A percentile compares a stretch with the other conserved stretches of the same genome.
Evolutionary conservation across 1,140 invertebrate genomes (phyloP).

Genomic region (Cyclina sinensis): DNA sequence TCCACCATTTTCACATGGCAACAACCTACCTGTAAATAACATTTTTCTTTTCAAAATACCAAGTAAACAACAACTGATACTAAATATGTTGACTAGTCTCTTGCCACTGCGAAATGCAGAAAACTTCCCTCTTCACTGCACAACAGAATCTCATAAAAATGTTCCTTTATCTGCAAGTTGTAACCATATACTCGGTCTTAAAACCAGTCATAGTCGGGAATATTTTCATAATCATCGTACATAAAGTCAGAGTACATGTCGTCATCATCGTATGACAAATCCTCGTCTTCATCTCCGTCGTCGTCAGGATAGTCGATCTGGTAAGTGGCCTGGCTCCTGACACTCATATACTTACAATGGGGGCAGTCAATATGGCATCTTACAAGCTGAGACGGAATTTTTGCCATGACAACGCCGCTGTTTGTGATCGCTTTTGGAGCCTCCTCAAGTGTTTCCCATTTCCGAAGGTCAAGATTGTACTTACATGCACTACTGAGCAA

Average conservation of each 20-base stretch:
- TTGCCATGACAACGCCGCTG: conserved; percentile 69
- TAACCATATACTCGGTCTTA: neutral
- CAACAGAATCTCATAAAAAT: too few species aligned
- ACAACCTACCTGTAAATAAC: too few species aligned
- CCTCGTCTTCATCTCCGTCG: conserved; percentile 75
- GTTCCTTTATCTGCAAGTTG: too few species aligned
- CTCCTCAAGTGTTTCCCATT: conserved; percentile 72
- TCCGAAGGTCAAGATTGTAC: conserved; percentile 69
- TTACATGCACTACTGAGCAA: conserved; percentile 66
- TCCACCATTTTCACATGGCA: too few species aligned
- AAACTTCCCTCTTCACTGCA: too few species aligned
- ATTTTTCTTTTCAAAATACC: too few species aligned
- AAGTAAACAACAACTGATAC: too few species aligned
- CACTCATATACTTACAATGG: conserved; percentile 74
- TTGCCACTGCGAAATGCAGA: too few species aligned
- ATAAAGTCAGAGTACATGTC: conserved; percentile 64
- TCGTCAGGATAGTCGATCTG: conserved; percentile 70
- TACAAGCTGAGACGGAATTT: conserved; percentile 73
- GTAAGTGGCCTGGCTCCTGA: conserved; percentile 70
- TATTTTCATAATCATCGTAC: conserved; percentile 48
- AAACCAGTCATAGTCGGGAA: conserved; percentile 53
- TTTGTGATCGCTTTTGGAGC: conserved; percentile 73
- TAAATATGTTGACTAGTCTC: too few species aligned
- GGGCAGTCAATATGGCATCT: conserved; percentile 79
- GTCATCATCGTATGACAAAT: conserved; percentile 70